phyloP scores from a whole-genome alignment of 2,113 vertebrate species.

The Myotis brandtii region DNA sequence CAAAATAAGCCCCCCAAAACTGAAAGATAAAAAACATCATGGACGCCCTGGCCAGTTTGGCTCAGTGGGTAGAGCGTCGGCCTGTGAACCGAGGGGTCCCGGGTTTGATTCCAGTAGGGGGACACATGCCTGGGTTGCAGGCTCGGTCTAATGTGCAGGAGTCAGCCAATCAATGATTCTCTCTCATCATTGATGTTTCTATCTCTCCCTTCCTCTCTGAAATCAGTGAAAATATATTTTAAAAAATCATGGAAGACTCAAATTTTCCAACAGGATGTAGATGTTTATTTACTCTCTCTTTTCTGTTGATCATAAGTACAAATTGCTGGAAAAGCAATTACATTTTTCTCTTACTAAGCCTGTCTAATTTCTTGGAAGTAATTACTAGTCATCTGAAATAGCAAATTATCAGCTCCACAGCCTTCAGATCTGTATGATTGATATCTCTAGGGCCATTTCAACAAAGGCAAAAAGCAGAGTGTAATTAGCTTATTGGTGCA shows the following conservation, averaged over 20 bases:
- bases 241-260: neutral
- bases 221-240: too few species aligned
- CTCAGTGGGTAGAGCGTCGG: too few species aligned
- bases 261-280: slow-evolving; percentile 41
- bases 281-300: slow-evolving; percentile 33
- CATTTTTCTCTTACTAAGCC: neutral
- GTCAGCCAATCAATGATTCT: too few species aligned
- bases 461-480: neutral
- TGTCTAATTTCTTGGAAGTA: neutral
- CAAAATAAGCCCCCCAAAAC: neutral
- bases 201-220: too few species aligned
- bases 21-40: neutral
- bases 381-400: neutral
- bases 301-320: slow-evolving; percentile 46
- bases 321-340: neutral
- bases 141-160: too few species aligned
- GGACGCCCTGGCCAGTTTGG: neutral
- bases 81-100: too few species aligned
- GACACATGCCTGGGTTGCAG: too few species aligned
- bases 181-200: too few species aligned
- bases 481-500: neutral
- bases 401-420: neutral
- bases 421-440: neutral
- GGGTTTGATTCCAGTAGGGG: too few species aligned
- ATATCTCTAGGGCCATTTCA: neutral